These are phyloP conservation scores for Orchesellides sinensis DNA, from an alignment of 2,888 invertebrate genomes.

Conservation along the genomic window DNA sequence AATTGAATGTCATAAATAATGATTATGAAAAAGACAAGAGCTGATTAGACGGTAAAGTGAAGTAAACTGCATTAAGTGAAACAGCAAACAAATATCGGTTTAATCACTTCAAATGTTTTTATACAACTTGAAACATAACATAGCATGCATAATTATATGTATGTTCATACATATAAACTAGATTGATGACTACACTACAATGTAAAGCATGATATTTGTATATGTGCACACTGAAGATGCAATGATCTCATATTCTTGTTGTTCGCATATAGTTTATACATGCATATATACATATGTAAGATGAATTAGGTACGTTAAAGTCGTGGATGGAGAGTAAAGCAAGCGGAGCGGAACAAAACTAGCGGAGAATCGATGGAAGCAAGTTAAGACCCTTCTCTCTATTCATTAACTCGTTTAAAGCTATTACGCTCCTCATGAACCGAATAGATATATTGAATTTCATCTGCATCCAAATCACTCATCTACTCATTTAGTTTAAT, in stretches of 20 bases:
- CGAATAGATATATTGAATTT: constrained; percentile 73
- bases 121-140: neutral
- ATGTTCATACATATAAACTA: neutral
- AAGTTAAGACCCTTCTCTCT: constrained; percentile 17
- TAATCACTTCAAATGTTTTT: constrained; percentile 31
- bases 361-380: constrained; percentile 23
- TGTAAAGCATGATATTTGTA: neutral
- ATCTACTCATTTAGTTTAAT: constrained; percentile 73
- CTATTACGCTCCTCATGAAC: constrained; percentile 67
- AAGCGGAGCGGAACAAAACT: neutral
- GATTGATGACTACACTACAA: neutral
- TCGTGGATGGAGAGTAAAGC: too few relatives aligned
- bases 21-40: constrained; percentile 70
- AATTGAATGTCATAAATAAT: constrained; percentile 71
- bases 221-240: neutral
- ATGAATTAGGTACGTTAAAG: too few relatives aligned
- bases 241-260: neutral
- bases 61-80: constrained; percentile 45
- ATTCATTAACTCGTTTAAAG: constrained; percentile 74
- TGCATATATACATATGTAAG: too few relatives aligned
- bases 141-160: constrained; percentile 4
- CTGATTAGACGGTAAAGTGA: constrained; percentile 34
- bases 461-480: constrained; percentile 74
- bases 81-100: constrained; percentile 40
- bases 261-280: neutral